Evolutionary conservation across 2,113 vertebrate species (phyloP), one percentile per base, ranked within the genome.

Genomic region (Muscicapa adusta): DNA sequence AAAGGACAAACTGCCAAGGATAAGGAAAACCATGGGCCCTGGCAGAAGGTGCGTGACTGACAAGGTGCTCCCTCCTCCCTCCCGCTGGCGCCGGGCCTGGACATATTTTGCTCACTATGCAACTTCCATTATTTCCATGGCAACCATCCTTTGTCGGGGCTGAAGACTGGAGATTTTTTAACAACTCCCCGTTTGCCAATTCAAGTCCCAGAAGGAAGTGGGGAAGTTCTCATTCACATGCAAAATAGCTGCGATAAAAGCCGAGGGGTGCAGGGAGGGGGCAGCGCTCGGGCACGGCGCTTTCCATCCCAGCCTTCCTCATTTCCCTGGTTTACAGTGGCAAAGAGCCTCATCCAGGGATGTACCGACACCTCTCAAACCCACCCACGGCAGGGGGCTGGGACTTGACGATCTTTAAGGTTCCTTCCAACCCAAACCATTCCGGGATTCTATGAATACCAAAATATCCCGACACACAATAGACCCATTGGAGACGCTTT

Each of bases 41-140:
- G 5, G 7, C 48, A 57, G 78, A 71, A 92, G 78, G 29, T 92
- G 31, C 2, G 5, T 81, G 89, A 51, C 65, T 10, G 1, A 16
- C 29, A 28, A 72, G 82, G 83, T 70, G 77, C 20, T 81, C 63
- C 80, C 72, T 54, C 72, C 81, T 91, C 81, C 91, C 40, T 81
- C 60, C 77, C 2, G 1, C 82, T 85, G 82, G 81, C 85, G 2
- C 33, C 7, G 19, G 78, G 85, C 82, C 85, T n/a, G 68, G 26
- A 87, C 73, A 80, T 42, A 88, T 70, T 92, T 93, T 62, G 77
- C 85, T 91, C 50, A 51, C 4, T n/a, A 66, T 71, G 74, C 74
- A 67, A 82, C 92, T 85, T 91, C 91, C 79, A 92, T 85, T 75
- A 92, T 92, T 94, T 88, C 95, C 89, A 96, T 94, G 58, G 95